Evolutionary conservation across 1,140 invertebrate species (phyloP).

Genomic region (Pomacea maculata): DNA sequence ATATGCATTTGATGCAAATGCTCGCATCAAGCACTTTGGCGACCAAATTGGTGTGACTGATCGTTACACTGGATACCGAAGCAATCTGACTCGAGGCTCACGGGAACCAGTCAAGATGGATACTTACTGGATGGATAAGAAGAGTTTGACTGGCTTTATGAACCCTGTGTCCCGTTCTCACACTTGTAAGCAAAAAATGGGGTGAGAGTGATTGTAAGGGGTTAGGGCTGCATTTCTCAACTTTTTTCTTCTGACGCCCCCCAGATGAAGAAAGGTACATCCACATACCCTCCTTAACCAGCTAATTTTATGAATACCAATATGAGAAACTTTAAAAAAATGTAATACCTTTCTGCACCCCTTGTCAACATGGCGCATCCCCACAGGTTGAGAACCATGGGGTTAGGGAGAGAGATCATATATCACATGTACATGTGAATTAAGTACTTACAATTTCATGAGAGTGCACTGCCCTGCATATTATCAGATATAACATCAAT

Average conservation of each 20-base stretch:
- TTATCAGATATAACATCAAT: background rate
- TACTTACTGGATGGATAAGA: slow-evolving; percentile 48
- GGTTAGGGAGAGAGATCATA: background rate
- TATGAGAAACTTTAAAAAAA: too few species aligned
- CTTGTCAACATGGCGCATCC: too few species aligned
- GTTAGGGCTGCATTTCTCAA: too few species aligned
- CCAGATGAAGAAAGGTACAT: too few species aligned
- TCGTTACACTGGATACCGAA: slow-evolving; percentile 58
- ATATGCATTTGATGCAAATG: slow-evolving; percentile 44
- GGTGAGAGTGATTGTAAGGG: background rate
- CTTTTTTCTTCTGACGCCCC: too few species aligned
- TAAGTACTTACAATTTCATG: background rate
- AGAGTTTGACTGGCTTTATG: slow-evolving; percentile 33
- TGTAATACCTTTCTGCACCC: too few species aligned
- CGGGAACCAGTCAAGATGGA: slow-evolving; percentile 51
- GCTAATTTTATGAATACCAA: too few species aligned
- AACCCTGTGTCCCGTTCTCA: slow-evolving; percentile 35
- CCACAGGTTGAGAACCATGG: too few species aligned
- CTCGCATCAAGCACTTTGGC: slow-evolving; percentile 55
- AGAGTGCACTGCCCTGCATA: background rate
- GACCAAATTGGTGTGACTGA: slow-evolving; percentile 63
- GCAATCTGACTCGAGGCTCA: slow-evolving; percentile 54
- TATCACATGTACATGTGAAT: background rate
- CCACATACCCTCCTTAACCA: too few species aligned
- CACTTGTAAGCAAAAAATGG: slow-evolving; percentile 24